Conservation (phyloP, 1,140 invertebrate species). For the Aporrectodea caliginosa region DNA sequence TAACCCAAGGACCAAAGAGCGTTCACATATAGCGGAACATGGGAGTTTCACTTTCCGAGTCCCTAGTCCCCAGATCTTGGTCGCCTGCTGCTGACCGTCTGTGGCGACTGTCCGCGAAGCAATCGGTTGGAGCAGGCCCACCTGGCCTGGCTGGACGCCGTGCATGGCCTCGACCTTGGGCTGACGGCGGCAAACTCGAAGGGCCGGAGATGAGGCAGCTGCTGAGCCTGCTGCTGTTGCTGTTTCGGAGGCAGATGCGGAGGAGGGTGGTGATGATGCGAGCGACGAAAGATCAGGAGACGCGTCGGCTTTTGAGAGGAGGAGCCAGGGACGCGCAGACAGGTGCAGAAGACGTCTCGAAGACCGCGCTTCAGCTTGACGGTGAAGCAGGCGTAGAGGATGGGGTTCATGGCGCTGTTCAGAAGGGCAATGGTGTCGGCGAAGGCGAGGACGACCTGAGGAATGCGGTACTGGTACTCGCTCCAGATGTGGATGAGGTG, state of each 20-base stretch:
- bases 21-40: neutral
- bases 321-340: neutral
- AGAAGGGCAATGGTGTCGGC: conserved; percentile 55
- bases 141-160: neutral
- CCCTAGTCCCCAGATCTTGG: neutral
- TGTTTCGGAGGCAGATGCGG: neutral
- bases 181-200: neutral
- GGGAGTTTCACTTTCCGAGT: neutral
- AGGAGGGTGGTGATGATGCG: neutral
- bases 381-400: conserved; percentile 57
- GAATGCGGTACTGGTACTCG: conserved; percentile 52
- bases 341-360: conserved; percentile 42
- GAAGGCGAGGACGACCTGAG: conserved; percentile 48
- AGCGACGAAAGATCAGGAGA: conserved; percentile 39
- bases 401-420: conserved; percentile 56
- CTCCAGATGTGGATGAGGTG: conserved; percentile 55
- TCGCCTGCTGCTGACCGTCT: neutral
- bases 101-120: too few species aligned
- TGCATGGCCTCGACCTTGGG: neutral
- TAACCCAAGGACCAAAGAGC: neutral
- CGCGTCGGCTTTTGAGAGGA: conserved; percentile 40
- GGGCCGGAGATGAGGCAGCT: neutral
- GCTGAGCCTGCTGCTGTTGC: neutral
- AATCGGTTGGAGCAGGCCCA: neutral
- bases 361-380: conserved; percentile 47